A percentile compares a stretch with the other conserved stretches of the same genome.
Conservation (phyloP, 2,888 invertebrate genomes). For the Acanthococcus lagerstroemiae region DNA sequence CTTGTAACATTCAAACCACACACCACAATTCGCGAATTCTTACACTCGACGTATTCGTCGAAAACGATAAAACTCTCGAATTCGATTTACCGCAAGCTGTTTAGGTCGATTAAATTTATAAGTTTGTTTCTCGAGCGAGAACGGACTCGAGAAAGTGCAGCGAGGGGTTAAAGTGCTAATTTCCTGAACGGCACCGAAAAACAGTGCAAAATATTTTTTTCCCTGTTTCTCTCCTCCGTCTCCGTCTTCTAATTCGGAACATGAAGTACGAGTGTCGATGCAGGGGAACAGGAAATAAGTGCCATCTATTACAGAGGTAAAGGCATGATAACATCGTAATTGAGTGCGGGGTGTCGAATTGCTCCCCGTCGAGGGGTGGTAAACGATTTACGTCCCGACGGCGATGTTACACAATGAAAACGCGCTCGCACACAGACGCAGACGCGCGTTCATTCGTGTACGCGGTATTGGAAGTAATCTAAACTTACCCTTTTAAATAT, state of each 20-base stretch:
- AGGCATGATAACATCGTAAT: slow-evolving; percentile 30
- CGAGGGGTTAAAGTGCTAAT: slow-evolving; percentile 28
- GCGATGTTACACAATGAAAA: background rate
- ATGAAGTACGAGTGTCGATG: slow-evolving; percentile 22
- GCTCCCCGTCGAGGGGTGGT: background rate
- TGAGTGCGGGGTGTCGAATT: slow-evolving; percentile 27
- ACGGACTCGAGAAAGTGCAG: slow-evolving; percentile 8
- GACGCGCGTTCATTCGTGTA: too few species aligned
- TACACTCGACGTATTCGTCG: too few species aligned
- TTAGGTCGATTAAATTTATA: slow-evolving; percentile 28
- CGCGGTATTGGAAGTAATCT: too few species aligned
- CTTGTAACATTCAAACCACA: too few species aligned
- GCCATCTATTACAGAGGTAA: slow-evolving; percentile 28
- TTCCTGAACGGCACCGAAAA: slow-evolving; percentile 23
- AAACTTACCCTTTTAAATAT: too few species aligned
- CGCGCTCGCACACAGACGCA: too few species aligned
- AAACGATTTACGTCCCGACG: background rate
- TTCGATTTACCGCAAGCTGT: slow-evolving; percentile 28
- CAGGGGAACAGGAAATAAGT: slow-evolving; percentile 22
- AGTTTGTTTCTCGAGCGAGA: slow-evolving; percentile 12
- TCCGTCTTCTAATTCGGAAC: slow-evolving; percentile 6
- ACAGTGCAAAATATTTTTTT: slow-evolving; percentile 24
- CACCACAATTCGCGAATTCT: too few species aligned
- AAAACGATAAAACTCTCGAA: too few species aligned
- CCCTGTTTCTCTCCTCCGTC: background rate